Evolutionary conservation across 2,888 invertebrate species (phyloP), one percentile per base, ranked within the genome.

Genomic region (Camptogramma bilineatum): DNA sequence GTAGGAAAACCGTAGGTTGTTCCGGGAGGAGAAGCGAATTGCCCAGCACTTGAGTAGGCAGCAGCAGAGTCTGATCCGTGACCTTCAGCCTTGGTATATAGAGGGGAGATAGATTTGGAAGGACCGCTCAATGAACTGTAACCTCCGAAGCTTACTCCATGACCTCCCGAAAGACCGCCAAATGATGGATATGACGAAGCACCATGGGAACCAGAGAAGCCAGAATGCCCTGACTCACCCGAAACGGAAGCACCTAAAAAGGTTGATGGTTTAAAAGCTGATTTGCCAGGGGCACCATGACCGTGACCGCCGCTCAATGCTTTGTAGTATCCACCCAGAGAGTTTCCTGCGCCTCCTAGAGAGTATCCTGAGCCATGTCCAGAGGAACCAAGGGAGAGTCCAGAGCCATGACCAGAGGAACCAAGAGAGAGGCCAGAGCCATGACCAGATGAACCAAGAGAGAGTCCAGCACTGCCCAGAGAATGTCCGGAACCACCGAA

Each of bases 221-320:
- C 77, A 44, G 86, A 81, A 51, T 87, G 85, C 39, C 83, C 78
- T 44, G 86, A 81, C 47, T 91, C 91, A 73, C 83, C 77, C 73
- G 85, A 86, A 19, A 86, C 75, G 3, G 91, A 86, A 58, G 91
- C 79, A 53, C 93, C 93, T 69, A 93, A 73, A 75, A 82, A 93
- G 52, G 89, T 84, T 10, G 93, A 93, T 47, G 93, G 93, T 63
- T 93, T 93, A 66, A 93, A 93, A 21, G 89, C 80, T 48, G 79
- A 72, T 76, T 90, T 91, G 24, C 87, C 81, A 9, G 87, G 85
- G 16, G 80, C 74, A 59, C 80, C 75, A 62, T 62, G 58, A 58
- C 80, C 74, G 61, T 65, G 46, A 19, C 78, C 78, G 24, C 82
- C 77, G 24, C 61, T 64, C 3, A 67, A 55, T 84, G 75, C 42